Evolutionary conservation across 2,888 invertebrate genomes (phyloP), one percentile per base, ranked within the genome.

Genomic region (Cistogaster globosa): DNA sequence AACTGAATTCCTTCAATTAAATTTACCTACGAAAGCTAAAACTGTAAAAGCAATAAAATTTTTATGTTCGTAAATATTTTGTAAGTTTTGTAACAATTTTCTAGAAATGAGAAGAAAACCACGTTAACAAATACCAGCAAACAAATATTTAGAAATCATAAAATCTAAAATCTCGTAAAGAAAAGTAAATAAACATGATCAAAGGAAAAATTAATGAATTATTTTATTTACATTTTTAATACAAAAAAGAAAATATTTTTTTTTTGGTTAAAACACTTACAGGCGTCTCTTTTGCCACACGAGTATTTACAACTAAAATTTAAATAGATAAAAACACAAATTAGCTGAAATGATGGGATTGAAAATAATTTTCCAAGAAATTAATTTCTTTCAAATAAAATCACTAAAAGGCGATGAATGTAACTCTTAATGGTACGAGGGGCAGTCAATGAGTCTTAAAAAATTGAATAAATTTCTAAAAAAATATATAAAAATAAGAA

Each of bases 231-330:
- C 68, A 51, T 68, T 68, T 18, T 9, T 51, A 58, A 58, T 26
- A 51, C 7, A 36, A 42, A 11, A 14, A 32, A 32, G 6, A 32
- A 32, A 32, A 32, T 6, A 32, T 32, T 62, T 42, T 42, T 14
- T 72, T 82, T 78, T 81, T n/a, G 69, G 48, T 63, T 63, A 78
- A 84, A 82, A 53, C 84, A 82, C 77, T 84, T 77, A 77, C 63
- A 78, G 84, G 84, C 84, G 84, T 82, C 81, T 71, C 55, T 72
- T 22, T 65, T 78, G 36, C 58, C 76, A 20, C 68, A 38, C 38
- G 22, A 51, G 58, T 16, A 26, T 55, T 14, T 36, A 48, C 16
- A 62, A 67, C 57, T 38, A n/a, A 42, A n/a, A 38, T 16, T 71
- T 51, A 62, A 58, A 58, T 69, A 9, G 2, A 63, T 6, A 42